These are phyloP conservation scores for Notolepis coatsorum DNA, from an alignment of 2,797 vertebrate species.

Conservation along the genomic window DNA sequence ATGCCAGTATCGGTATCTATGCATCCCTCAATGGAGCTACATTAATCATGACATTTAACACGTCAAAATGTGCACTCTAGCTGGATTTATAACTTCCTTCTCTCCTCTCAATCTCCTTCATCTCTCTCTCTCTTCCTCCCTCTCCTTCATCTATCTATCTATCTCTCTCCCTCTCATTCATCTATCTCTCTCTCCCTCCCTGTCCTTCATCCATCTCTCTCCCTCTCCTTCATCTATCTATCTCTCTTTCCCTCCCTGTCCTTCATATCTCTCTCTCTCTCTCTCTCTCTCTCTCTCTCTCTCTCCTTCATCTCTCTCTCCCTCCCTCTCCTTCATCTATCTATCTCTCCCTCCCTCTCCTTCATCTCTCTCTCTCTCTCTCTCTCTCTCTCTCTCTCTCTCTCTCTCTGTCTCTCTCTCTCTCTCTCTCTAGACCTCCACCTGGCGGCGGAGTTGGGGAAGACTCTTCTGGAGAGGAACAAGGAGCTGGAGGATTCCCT, in stretches of 20 bases:
- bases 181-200: background rate
- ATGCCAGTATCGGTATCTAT: too few relatives aligned
- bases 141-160: background rate
- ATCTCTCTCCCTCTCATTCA: background rate
- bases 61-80: too few relatives aligned
- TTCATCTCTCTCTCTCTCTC: background rate
- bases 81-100: background rate
- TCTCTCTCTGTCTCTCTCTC: background rate
- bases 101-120: background rate
- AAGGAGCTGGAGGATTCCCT: slow-evolving; percentile 98
- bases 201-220: background rate
- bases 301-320: background rate
- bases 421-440: slow-evolving; percentile 84
- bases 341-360: background rate
- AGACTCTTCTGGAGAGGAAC: slow-evolving; percentile 95
- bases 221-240: background rate
- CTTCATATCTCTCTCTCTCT: background rate
- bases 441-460: slow-evolving; percentile 92
- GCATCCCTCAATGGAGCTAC: too few relatives aligned
- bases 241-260: background rate
- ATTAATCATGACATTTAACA: too few relatives aligned
- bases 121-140: too few relatives aligned
- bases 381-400: background rate
- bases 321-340: background rate
- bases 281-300: background rate